Conservation (phyloP, 2,797 vertebrate genomes). For the Amazona finschi region DNA sequence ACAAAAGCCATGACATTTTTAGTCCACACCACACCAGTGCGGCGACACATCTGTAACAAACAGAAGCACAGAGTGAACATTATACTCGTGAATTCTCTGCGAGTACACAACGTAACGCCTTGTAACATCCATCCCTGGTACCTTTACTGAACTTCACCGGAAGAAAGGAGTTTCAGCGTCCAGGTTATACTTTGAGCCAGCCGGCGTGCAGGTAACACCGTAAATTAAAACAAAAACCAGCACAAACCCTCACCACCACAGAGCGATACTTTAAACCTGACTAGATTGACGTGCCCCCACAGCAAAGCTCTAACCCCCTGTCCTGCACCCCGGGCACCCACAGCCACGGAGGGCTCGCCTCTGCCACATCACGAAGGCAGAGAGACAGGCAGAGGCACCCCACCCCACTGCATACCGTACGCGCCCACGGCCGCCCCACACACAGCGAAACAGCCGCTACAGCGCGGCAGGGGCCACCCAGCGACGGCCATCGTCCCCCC, state of each 20-base stretch:
- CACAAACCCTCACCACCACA: background rate
- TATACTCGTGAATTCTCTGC: background rate
- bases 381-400: fast-evolving
- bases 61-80: fast-evolving
- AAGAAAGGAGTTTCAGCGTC: fast-evolving
- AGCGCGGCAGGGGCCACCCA: background rate
- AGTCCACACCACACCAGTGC: fast-evolving
- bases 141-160: fast-evolving
- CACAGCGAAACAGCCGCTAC: background rate
- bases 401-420: background rate
- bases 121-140: background rate
- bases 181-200: background rate
- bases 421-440: background rate
- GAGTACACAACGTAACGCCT: fast-evolving
- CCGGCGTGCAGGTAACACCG: fast-evolving
- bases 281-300: fast-evolving
- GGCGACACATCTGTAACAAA: background rate
- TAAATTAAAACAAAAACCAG: background rate
- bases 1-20: background rate
- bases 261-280: fast-evolving
- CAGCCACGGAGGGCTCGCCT: background rate
- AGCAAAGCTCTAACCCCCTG: background rate
- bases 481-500: background rate
- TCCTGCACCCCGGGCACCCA: background rate
- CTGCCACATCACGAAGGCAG: background rate